A percentile compares a stretch with the other conserved stretches of the same genome.
These are phyloP conservation scores for Phylloscopus trochilus DNA, from an alignment of 2,113 vertebrate species.

Conservation along the genomic window DNA sequence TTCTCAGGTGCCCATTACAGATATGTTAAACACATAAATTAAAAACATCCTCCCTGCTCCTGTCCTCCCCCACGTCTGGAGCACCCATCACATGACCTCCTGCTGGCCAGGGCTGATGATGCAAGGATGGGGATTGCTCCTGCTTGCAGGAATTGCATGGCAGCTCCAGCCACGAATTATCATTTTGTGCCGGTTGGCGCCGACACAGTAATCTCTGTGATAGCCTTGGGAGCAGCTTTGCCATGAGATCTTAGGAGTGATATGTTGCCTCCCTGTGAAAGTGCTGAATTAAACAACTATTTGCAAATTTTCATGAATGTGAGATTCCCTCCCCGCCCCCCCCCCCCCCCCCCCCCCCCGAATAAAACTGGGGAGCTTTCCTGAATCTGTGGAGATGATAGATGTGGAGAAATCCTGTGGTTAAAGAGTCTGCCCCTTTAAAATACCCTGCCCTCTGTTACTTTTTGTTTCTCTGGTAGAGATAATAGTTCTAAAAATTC, in stretches of 20 bases:
- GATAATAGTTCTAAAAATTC: background rate
- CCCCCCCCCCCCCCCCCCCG: background rate
- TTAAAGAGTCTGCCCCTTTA: background rate
- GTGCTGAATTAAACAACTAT: constrained; percentile 35
- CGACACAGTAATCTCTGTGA: constrained; percentile 23
- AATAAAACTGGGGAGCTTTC: background rate
- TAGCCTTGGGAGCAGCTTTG: constrained; percentile 59
- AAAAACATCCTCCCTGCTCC: constrained; percentile 15
- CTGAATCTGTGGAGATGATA: background rate
- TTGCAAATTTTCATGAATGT: background rate
- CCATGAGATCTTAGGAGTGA: constrained; percentile 18
- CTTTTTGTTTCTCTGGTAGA: background rate
- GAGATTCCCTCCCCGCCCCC: background rate
- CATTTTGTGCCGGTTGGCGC: background rate
- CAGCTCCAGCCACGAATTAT: background rate
- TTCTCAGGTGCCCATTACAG: constrained; percentile 12
- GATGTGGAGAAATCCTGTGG: background rate
- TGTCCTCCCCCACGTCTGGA: constrained; percentile 18
- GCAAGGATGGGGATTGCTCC: constrained; percentile 22
- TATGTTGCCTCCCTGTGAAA: constrained; percentile 10
- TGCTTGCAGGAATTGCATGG: background rate
- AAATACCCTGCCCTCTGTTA: background rate
- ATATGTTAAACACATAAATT: constrained; percentile 3
- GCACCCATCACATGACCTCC: constrained; percentile 4
- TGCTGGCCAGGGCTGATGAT: constrained; percentile 17